Evolutionary conservation across 1,140 invertebrate species (phyloP).

Genomic region (Pseudobourletiella spinata): DNA sequence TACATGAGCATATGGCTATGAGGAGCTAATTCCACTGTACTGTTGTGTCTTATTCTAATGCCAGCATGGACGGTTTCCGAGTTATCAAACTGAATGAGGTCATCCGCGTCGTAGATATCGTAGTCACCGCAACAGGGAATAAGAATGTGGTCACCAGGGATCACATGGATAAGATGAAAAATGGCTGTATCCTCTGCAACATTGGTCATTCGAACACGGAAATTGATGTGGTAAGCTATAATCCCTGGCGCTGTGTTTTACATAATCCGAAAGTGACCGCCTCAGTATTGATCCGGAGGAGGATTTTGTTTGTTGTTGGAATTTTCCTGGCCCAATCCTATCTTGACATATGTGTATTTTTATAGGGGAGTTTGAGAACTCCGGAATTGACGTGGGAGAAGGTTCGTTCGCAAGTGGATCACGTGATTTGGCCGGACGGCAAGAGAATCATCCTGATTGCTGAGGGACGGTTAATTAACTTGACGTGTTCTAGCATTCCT

Average conservation of each 20-base stretch:
- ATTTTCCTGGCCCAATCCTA: too few relatives aligned
- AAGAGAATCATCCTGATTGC: constrained; percentile 86
- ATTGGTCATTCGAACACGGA: constrained; percentile 98
- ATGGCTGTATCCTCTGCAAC: constrained; percentile 91
- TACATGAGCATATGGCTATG: too few relatives aligned
- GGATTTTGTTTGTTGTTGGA: too few relatives aligned
- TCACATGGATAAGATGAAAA: constrained; percentile 96
- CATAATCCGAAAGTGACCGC: too few relatives aligned
- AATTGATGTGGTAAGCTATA: constrained; percentile 78
- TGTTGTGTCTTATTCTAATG: too few relatives aligned
- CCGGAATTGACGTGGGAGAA: constrained; percentile 95
- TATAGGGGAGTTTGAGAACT: constrained; percentile 79
- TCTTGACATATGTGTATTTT: neutral
- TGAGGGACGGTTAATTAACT: constrained; percentile 88
- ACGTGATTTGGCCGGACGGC: constrained; percentile 91
- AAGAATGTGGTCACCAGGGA: constrained; percentile 92
- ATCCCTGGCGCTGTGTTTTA: too few relatives aligned
- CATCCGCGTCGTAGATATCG: constrained; percentile 85
- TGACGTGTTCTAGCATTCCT: constrained; percentile 93
- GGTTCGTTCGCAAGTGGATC: constrained; percentile 92
- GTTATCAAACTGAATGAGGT: constrained; percentile 92
- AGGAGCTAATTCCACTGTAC: too few relatives aligned
- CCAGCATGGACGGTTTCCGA: constrained; percentile 92
- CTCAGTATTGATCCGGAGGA: too few relatives aligned
- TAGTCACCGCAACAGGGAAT: constrained; percentile 83